phyloP scores from a whole-genome alignment of 1,140 invertebrate species.

The Vollenhovia emeryi region DNA sequence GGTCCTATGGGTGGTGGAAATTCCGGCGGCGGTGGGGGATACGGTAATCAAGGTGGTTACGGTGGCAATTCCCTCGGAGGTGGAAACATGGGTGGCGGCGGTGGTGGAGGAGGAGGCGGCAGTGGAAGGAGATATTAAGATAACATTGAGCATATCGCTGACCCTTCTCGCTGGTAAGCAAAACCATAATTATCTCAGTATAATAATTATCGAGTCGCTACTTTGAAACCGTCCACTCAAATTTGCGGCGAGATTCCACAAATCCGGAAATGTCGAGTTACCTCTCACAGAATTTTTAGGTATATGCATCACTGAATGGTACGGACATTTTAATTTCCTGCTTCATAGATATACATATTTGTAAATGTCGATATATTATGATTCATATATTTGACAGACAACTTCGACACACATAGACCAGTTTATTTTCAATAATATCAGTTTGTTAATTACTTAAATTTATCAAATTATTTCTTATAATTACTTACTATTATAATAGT shows the following conservation, averaged over 20 bases:
- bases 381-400: not conserved
- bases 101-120: conserved; percentile 69
- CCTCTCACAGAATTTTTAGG: not conserved
- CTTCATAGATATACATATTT: conserved; percentile 6
- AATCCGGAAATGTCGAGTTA: not conserved
- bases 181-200: conserved; percentile 16
- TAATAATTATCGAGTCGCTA: not conserved
- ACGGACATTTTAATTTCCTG: not conserved
- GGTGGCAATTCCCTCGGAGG: conserved; percentile 79
- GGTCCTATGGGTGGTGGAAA: conserved; percentile 82
- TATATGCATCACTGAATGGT: not conserved
- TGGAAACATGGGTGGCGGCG: conserved; percentile 81
- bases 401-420: not conserved
- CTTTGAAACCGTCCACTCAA: not conserved
- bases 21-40: conserved; percentile 85
- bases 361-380: not conserved
- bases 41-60: conserved; percentile 83
- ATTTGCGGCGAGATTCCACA: not conserved
- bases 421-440: not conserved
- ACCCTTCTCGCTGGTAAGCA: conserved; percentile 78
- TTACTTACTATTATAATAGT: not conserved
- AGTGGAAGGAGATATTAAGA: conserved; percentile 82
- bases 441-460: conserved; percentile 2
- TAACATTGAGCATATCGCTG: conserved; percentile 10
- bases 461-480: not conserved